These are phyloP conservation scores for Pogonognathellus flavescens DNA, from an alignment of 1,140 invertebrate species.

Conservation along the genomic window DNA sequence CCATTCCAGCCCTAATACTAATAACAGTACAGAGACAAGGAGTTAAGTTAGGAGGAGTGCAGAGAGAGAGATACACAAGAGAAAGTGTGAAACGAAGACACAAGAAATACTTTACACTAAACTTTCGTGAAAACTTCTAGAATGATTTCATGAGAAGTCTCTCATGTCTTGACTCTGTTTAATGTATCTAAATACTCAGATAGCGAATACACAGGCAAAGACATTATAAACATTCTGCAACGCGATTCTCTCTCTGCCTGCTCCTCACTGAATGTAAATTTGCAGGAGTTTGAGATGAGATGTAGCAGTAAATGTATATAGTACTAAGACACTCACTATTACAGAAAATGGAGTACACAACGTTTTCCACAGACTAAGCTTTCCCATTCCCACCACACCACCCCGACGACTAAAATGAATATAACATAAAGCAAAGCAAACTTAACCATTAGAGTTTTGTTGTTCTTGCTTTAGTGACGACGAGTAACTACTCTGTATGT, in stretches of 20 bases:
- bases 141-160: conserved; percentile 44
- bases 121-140: conserved; percentile 16
- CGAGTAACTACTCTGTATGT: conserved; percentile 1
- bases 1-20: background rate
- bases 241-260: background rate
- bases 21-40: conserved; percentile 23
- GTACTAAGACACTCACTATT: background rate
- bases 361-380: background rate
- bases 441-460: conserved; percentile 41
- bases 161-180: conserved; percentile 45
- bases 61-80: background rate
- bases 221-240: background rate
- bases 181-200: conserved; percentile 6
- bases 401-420: conserved; percentile 3
- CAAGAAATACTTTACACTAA: conserved; percentile 38
- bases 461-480: conserved; percentile 22
- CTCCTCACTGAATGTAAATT: conserved; percentile 11
- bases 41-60: conserved; percentile 3
- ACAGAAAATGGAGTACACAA: background rate
- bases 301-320: conserved; percentile 1
- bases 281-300: background rate
- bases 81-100: conserved; percentile 19
- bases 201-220: background rate
- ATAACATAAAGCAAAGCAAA: conserved; percentile 45
- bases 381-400: conserved; percentile 9